Evolutionary conservation across 2,888 invertebrate genomes (phyloP).

Genomic region (Stenoptilia bipunctidactyla): DNA sequence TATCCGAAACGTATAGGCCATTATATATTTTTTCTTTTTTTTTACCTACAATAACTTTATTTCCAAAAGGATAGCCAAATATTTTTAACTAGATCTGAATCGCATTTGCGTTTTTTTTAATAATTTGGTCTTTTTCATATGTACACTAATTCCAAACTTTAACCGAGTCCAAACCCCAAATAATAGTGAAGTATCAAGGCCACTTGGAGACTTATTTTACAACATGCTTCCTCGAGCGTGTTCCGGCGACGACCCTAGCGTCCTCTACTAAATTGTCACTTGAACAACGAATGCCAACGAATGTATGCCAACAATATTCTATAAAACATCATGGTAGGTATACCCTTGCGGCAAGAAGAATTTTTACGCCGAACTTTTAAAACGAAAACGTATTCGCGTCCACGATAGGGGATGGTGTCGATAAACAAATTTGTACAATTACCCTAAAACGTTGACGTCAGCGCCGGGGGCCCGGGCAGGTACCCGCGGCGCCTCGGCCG

Average conservation of each 20-base stretch:
- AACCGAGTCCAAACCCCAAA: slow-evolving; percentile 65
- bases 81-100: slow-evolving; percentile 63
- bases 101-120: slow-evolving; percentile 51
- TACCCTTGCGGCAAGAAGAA: slow-evolving; percentile 65
- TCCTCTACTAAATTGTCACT: slow-evolving; percentile 24
- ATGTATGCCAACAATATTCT: slow-evolving; percentile 47
- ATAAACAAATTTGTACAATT: slow-evolving; percentile 63
- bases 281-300: slow-evolving; percentile 41
- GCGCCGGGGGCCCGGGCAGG: slow-evolving; percentile 3
- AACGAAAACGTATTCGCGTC: slow-evolving; percentile 32
- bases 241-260: slow-evolving; percentile 37
- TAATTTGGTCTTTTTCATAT: slow-evolving; percentile 65
- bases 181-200: slow-evolving; percentile 68
- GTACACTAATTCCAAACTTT: slow-evolving; percentile 58
- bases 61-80: slow-evolving; percentile 69
- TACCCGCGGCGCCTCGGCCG: slow-evolving; percentile 1
- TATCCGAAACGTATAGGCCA: slow-evolving; percentile 66
- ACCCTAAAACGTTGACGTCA: slow-evolving; percentile 11
- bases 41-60: slow-evolving; percentile 56
- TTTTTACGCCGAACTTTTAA: slow-evolving; percentile 58
- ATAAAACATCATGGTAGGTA: slow-evolving; percentile 57
- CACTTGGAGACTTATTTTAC: slow-evolving; percentile 66
- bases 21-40: slow-evolving; percentile 49
- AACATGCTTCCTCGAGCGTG: slow-evolving; percentile 43
- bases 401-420: slow-evolving; percentile 32